Base-by-base conservation (phyloP, 2,888 invertebrate genomes). In the Heliconius cydno region DNA sequence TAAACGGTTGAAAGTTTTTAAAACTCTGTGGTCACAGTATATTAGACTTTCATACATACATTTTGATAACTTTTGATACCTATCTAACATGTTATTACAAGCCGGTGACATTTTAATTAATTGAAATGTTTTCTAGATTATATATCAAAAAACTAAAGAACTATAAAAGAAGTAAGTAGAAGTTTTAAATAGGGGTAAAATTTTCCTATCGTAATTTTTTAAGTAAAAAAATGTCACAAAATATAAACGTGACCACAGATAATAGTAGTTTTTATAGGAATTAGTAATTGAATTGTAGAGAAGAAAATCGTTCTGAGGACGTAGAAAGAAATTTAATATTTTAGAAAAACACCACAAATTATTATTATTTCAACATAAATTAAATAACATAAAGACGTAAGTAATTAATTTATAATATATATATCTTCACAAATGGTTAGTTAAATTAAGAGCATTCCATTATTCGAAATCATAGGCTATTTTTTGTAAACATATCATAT, bases 271-370 rank as follows among this genome's bases (percentile, higher is more conserved):
- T 30, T 73, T 41, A 52, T n/a, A n/a, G 60, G 1, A n/a, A n/a
- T n/a, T 60, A n/a, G 10, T 60, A n/a, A n/a, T 60, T 60, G n/a
- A 34, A n/a, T 60, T 30, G 13, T 73, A 60, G 60, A 60, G n/a
- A 60, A 52, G 19, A 60, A 46, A 75, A 30, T 46, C 46, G 46
- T 65, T 75, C 65, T 75, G 22, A 46, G 65, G 65, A 65, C 28
- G 65, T 75, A 65, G 30, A 46, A 63, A 30, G 41, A 22, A 46
- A 65, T 75, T 66, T 75, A 38, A 66, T 73, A 65, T 41, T 19
- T 60, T 30, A 46, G n/a, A 63, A 41, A 25, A 7, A 41, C 22
- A 41, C 19, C 60, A 63, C 34, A 34, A 34, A 34, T 34, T n/a
- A 73, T 30, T 72, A 22, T 22, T 68, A 68, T 38, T 52, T 52